A percentile compares a stretch with the other conserved stretches of the same genome.
Evolutionary conservation across 2,113 vertebrate species (phyloP).

Genomic region (Lagopus muta): DNA sequence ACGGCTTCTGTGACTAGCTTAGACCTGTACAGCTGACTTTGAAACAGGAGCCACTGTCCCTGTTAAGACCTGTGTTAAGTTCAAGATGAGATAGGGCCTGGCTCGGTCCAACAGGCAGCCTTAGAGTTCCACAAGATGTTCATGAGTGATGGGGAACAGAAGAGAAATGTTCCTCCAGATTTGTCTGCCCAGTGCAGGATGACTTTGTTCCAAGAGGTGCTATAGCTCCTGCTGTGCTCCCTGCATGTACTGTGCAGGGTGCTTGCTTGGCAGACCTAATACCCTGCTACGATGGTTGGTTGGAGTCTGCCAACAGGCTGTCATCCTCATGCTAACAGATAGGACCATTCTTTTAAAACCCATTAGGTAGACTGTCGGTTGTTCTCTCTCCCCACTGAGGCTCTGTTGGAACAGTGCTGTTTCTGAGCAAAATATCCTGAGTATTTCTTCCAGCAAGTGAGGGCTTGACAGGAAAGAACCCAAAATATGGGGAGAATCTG

Average conservation of each 20-base stretch:
- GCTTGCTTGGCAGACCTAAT: not conserved
- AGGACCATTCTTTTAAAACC: not conserved
- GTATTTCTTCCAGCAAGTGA: not conserved
- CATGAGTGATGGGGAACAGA: not conserved
- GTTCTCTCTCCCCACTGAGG: not conserved
- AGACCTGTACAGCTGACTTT: not conserved
- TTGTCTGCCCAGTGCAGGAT: not conserved
- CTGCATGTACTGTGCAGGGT: not conserved
- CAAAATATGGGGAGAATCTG: not conserved
- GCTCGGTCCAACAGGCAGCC: not conserved
- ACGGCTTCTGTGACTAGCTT: not conserved
- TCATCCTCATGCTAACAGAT: not conserved
- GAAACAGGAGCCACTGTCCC: not conserved
- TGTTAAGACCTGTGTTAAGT: not conserved
- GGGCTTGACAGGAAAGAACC: not conserved
- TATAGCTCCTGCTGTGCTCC: not conserved
- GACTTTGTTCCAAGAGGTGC: not conserved
- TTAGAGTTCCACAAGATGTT: not conserved
- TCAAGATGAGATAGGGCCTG: not conserved
- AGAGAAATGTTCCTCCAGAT: fast-evolving
- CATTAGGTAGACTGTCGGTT: not conserved
- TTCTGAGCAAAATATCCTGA: not conserved
- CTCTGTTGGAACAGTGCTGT: not conserved
- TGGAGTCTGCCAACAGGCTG: not conserved
- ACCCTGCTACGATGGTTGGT: not conserved